phyloP scores from a whole-genome alignment of 2,797 vertebrate genomes.

The Lerista edwardsae region DNA sequence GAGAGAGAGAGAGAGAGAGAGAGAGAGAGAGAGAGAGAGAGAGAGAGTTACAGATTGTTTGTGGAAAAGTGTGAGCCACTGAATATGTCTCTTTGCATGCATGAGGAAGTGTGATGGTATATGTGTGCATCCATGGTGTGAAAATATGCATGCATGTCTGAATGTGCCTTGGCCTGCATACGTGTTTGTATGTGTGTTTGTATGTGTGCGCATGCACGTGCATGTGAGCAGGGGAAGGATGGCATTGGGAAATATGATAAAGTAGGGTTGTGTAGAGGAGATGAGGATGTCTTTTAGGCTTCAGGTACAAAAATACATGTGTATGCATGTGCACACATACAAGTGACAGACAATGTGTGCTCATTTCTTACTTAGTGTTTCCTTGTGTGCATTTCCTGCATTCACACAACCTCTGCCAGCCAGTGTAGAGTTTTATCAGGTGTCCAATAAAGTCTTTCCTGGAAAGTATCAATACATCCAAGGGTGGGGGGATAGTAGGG shows the following conservation, averaged over 20 bases:
- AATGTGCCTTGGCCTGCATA: neutral
- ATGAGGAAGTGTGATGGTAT: neutral
- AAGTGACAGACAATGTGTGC: neutral
- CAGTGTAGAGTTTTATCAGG: neutral
- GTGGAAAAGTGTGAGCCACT: neutral
- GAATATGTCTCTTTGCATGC: neutral
- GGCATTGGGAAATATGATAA: neutral
- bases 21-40: too few species aligned
- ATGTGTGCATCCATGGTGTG: neutral
- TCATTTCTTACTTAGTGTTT: neutral
- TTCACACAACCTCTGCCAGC: neutral
- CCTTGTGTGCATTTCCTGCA: neutral
- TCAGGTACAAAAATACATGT: too few species aligned
- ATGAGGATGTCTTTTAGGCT: neutral
- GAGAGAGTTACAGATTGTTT: neutral
- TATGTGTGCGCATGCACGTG: too few species aligned
- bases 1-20: too few species aligned
- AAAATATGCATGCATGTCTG: neutral
- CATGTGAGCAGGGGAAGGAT: neutral
- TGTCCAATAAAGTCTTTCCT: neutral
- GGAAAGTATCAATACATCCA: conserved; percentile 3
- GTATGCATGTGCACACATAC: neutral
- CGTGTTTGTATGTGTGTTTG: too few species aligned
- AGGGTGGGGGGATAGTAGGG: neutral
- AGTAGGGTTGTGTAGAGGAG: neutral